Conservation (phyloP, 2,113 vertebrate species). For the Sorex araneus region DNA sequence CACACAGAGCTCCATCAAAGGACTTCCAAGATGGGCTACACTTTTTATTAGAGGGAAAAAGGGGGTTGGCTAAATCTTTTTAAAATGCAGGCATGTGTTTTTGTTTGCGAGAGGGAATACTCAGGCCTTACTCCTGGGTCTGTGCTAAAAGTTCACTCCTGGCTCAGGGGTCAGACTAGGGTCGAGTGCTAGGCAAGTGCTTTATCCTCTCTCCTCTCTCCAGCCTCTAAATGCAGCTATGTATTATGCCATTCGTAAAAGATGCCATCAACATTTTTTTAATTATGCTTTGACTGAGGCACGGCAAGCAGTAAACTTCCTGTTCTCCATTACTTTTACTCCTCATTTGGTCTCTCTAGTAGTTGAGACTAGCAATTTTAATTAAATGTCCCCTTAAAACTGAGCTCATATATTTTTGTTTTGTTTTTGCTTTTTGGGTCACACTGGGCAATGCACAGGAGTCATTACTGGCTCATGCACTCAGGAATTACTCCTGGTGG, state of each 20-base stretch:
- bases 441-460: too few relatives aligned
- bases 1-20: background rate
- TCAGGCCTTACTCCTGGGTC: too few relatives aligned
- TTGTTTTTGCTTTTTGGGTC: too few relatives aligned
- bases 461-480: too few relatives aligned
- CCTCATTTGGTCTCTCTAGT: background rate
- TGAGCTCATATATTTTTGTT: background rate
- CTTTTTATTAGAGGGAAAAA: background rate
- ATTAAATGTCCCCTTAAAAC: conserved; percentile 46
- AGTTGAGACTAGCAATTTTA: background rate
- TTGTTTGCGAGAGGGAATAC: too few relatives aligned
- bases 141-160: too few relatives aligned
- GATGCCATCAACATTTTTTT: background rate
- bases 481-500: too few relatives aligned
- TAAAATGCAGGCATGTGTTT: background rate
- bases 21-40: background rate
- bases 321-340: background rate
- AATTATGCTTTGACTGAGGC: background rate
- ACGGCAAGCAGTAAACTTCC: background rate
- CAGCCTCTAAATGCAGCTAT: background rate
- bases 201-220: too few relatives aligned
- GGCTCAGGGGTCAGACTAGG: too few relatives aligned
- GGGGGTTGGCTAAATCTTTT: background rate
- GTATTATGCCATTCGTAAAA: background rate
- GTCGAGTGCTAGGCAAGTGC: too few relatives aligned